phyloP scores from a whole-genome alignment of 2,113 vertebrate species.

The Psettodes erumei region DNA sequence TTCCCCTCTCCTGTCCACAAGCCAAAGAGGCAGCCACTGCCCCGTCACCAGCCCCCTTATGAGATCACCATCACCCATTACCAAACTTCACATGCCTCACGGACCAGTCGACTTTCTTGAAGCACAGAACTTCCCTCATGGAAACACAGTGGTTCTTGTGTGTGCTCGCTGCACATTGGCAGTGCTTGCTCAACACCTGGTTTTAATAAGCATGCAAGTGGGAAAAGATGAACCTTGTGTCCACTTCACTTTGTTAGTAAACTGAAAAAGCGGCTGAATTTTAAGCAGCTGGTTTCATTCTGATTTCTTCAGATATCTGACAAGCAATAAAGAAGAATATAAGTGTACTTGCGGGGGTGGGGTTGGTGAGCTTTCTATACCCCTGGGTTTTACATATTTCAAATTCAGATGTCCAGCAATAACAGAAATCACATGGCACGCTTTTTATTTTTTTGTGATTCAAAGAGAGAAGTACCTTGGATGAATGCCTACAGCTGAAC shows the following conservation, averaged over 20 bases:
- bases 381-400: slow-evolving; percentile 49
- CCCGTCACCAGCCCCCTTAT: slow-evolving; percentile 59
- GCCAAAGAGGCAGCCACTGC: slow-evolving; percentile 37
- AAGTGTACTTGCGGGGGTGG: slow-evolving; percentile 24
- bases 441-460: slow-evolving; percentile 40
- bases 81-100: slow-evolving; percentile 47
- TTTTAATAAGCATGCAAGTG: slow-evolving; percentile 74
- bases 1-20: slow-evolving; percentile 52
- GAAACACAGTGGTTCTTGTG: slow-evolving; percentile 72
- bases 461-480: slow-evolving; percentile 45
- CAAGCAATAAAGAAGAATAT: slow-evolving; percentile 39
- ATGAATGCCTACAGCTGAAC: slow-evolving; percentile 39
- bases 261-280: slow-evolving; percentile 45
- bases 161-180: slow-evolving; percentile 55
- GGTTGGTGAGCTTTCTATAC: slow-evolving; percentile 21
- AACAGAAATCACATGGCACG: slow-evolving; percentile 60
- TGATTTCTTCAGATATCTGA: slow-evolving; percentile 43
- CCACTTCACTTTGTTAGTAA: slow-evolving; percentile 64
- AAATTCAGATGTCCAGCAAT: slow-evolving; percentile 49
- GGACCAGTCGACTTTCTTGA: slow-evolving; percentile 51
- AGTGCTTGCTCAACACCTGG: slow-evolving; percentile 73
- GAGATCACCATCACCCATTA: slow-evolving; percentile 73
- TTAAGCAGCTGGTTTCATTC: slow-evolving; percentile 34
- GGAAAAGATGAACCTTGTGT: slow-evolving; percentile 67
- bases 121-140: slow-evolving; percentile 51